Evolutionary conservation across 2,113 vertebrate species (phyloP).

Genomic region (Nanorana parkeri): DNA sequence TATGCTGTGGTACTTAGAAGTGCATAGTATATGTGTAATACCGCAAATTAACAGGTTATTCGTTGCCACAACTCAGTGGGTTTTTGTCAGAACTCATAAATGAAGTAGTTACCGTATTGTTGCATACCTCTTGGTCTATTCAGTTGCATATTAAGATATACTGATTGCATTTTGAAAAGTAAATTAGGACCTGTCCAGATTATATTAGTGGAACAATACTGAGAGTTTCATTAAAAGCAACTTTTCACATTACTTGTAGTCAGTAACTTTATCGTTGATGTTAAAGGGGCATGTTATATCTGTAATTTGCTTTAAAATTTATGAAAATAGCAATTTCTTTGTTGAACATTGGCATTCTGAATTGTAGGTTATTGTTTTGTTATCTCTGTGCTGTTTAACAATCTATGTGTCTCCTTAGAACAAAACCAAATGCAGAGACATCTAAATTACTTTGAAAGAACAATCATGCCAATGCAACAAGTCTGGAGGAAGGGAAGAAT

Average conservation of each 20-base stretch:
- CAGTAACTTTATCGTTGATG: not conserved
- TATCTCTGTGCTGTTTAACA: not conserved
- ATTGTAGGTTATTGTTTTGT: not conserved
- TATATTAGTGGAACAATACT: not conserved
- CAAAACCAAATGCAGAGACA: no score
- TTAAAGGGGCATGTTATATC: not conserved
- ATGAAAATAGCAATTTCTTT: no score
- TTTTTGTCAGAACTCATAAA: conserved; percentile 16
- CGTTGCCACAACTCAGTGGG: conserved; percentile 2
- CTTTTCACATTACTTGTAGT: not conserved
- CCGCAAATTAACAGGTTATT: conserved; percentile 2
- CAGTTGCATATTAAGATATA: conserved; percentile 24
- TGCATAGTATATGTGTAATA: not conserved
- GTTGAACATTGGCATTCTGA: not conserved
- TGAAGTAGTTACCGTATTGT: conserved; percentile 14
- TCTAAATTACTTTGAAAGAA: no score
- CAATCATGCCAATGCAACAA: no score
- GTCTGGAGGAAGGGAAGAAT: no score
- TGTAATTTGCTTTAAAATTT: not conserved
- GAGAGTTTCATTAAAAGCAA: conserved; percentile 11
- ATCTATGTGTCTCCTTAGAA: no score
- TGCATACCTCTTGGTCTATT: conserved; percentile 10
- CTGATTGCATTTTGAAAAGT: conserved; percentile 18
- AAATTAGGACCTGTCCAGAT: conserved; percentile 21
- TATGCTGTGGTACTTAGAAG: not conserved